A percentile compares a stretch with the other conserved stretches of the same genome.
phyloP scores from a whole-genome alignment of 2,797 vertebrate genomes.

The Myiotriccus ornatus region DNA sequence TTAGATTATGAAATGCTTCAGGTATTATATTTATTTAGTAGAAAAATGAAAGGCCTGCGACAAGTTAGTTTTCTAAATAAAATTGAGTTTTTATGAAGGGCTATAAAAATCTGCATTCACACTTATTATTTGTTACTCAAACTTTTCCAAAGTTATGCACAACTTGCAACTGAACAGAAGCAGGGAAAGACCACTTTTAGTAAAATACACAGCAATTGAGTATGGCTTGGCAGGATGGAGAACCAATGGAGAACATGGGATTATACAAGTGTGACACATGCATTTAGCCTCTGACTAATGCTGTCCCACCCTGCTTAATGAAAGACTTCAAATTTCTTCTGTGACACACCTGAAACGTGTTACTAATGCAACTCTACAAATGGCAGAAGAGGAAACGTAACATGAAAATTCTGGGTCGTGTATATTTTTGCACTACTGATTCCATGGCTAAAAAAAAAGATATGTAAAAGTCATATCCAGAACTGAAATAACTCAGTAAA shows the following conservation, averaged over 20 bases:
- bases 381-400: neutral
- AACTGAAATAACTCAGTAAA: neutral
- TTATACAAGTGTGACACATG: neutral
- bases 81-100: neutral
- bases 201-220: neutral
- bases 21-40: neutral
- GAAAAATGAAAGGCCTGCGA: neutral
- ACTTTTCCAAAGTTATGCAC: neutral
- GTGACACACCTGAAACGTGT: constrained; percentile 31
- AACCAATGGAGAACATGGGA: neutral
- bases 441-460: neutral
- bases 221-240: neutral
- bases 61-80: neutral
- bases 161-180: neutral
- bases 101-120: neutral
- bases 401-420: neutral
- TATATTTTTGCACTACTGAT: neutral
- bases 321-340: constrained; percentile 35
- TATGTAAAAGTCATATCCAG: rapidly evolving
- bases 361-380: neutral
- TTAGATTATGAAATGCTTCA: neutral
- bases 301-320: constrained; percentile 63
- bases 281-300: constrained; percentile 51
- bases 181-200: neutral
- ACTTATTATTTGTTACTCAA: neutral